These are phyloP conservation scores for Sparidentex hasta DNA, from an alignment of 2,797 vertebrate genomes.

Conservation along the genomic window DNA sequence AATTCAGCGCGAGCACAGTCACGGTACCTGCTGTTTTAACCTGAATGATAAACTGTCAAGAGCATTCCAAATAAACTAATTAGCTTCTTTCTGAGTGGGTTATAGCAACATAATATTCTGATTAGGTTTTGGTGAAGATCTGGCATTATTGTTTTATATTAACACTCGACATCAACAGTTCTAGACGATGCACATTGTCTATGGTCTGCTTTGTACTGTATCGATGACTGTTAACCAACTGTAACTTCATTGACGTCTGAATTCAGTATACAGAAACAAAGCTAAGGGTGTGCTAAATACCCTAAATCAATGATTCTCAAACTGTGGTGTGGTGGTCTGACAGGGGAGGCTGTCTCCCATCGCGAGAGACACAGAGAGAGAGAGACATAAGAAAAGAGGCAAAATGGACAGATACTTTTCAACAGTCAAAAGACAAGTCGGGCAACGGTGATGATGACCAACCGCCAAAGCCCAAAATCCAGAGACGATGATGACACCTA, in stretches of 20 bases:
- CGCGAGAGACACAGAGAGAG: no score
- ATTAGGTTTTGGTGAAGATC: background rate
- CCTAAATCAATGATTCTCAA: background rate
- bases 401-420: no score
- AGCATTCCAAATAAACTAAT: slow-evolving; percentile 8
- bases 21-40: background rate
- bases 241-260: background rate
- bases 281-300: background rate
- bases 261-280: background rate
- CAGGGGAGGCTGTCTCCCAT: no score
- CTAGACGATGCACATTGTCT: background rate
- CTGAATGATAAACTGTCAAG: background rate
- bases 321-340: no score
- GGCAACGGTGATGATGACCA: no score
- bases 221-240: background rate
- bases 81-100: background rate
- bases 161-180: background rate
- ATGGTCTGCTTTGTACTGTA: background rate
- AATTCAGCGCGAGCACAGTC: background rate
- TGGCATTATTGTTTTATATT: background rate
- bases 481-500: no score
- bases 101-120: background rate
- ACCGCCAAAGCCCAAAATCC: no score
- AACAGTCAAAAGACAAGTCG: no score
- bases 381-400: no score